Base-by-base conservation (phyloP, 2,888 invertebrate species). In the Ormyrus labotus region DNA sequence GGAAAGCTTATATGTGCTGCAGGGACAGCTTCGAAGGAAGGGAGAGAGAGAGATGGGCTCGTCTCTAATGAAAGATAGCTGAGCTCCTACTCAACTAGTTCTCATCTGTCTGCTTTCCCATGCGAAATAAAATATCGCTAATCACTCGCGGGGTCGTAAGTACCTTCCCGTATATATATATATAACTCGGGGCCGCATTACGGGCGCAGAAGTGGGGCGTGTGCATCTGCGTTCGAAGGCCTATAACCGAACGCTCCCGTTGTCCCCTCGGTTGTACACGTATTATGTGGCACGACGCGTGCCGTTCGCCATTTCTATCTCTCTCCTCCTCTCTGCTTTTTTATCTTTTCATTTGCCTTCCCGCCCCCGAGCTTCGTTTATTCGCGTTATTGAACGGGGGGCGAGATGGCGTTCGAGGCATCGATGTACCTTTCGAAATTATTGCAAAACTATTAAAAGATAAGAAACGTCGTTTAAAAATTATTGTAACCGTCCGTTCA, bases 101-200 rank as follows among this genome's bases (percentile, higher is more conserved):
- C 89, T 90, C 90, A 89, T 90, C 90, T 88, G 90, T 89, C 89
- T 87, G 88, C 87, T 90, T 90, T 90, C 90, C 90, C 90, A 90
- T 90, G 90, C 88, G 90, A 90, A 90, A 90, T 90, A 90, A 90
- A 90, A 90, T 90, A 90, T 90, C 88, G 89, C 90, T 90, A 90
- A 90, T 90, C 90, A 90, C 89, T 88, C 84, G 86, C 87, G 85
- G 88, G 89, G 88, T 86, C 85, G 86, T 88, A 87, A 90, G 81
- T 79, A 72, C 69, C 77, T 74, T 74, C 77, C 70, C 69, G 1
- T 19, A 19, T 19, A 19, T 19, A 19, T 19, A 60, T 67, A 71
- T 34, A 45, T 6, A 9, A 45, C 13, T 19, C 13, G 19, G 60
- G 67, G 60, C 70, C 48, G 65, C 34, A 53, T 45, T 58, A 73